Evolutionary conservation across 1,140 invertebrate species (phyloP).

Genomic region (Brachionus rubens): DNA sequence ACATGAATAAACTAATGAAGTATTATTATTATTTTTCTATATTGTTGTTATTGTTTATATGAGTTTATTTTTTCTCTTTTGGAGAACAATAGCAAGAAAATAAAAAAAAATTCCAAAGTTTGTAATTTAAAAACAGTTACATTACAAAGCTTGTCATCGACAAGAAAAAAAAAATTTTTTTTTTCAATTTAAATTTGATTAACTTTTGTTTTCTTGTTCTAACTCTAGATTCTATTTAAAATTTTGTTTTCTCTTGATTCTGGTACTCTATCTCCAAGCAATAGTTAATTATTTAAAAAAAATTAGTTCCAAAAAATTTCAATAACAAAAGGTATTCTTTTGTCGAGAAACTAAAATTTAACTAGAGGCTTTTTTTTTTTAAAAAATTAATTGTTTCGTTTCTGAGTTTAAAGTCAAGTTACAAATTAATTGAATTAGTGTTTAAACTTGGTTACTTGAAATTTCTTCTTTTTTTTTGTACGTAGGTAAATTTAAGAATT

Average conservation of each 20-base stretch:
- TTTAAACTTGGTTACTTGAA: too few species aligned
- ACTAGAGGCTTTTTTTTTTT: neutral
- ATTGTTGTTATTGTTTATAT: neutral
- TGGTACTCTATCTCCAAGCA: conserved; percentile 24
- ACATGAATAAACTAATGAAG: too few species aligned
- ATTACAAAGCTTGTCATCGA: neutral
- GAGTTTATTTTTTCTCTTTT: neutral
- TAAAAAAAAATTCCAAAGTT: neutral
- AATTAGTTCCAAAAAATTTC: conserved; percentile 5
- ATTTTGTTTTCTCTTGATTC: conserved; percentile 1
- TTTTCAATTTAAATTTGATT: conserved; percentile 14
- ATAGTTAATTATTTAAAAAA: neutral
- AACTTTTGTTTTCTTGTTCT: conserved; percentile 21
- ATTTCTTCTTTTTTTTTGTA: too few species aligned
- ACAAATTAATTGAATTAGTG: too few species aligned
- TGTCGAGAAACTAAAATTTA: neutral
- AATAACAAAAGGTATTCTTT: neutral
- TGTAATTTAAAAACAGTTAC: neutral
- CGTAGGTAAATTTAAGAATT: too few species aligned
- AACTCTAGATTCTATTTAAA: neutral
- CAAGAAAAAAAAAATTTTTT: neutral
- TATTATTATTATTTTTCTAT: neutral
- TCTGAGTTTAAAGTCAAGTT: conserved; percentile 27
- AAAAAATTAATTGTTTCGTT: conserved; percentile 5
- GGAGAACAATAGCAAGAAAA: neutral